These are phyloP conservation scores for Orestias chungarensis DNA, from an alignment of 2,797 vertebrate species.

Conservation along the genomic window DNA sequence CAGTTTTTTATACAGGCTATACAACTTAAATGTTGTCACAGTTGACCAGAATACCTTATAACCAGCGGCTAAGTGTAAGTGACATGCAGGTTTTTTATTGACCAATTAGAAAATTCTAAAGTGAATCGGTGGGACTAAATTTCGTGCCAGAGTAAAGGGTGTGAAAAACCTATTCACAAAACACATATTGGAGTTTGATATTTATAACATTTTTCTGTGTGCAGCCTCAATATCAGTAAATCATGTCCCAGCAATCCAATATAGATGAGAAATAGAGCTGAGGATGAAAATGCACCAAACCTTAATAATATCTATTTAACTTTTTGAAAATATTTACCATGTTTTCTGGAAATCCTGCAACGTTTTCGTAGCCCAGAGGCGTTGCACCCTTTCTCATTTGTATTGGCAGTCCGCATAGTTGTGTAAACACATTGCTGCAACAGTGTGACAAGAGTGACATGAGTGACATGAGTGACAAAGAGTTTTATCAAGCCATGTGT, in stretches of 20 bases:
- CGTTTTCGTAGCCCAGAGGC: not conserved
- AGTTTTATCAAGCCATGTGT: slow-evolving; percentile 6
- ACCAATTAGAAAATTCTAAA: too few relatives aligned
- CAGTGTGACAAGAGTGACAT: slow-evolving; percentile 7
- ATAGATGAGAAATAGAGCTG: not conserved
- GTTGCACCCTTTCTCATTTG: not conserved
- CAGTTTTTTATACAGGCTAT: too few relatives aligned
- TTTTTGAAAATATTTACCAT: not conserved
- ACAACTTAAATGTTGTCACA: too few relatives aligned
- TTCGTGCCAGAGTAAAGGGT: not conserved
- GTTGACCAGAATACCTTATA: too few relatives aligned
- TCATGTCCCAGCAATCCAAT: not conserved
- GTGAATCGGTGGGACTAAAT: not conserved
- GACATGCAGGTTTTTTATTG: too few relatives aligned
- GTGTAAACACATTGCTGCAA: slow-evolving; percentile 16
- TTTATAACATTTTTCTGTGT: too few relatives aligned
- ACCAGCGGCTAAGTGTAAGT: too few relatives aligned
- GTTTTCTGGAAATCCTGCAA: not conserved
- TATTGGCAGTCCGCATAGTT: slow-evolving; percentile 18
- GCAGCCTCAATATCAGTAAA: not conserved
- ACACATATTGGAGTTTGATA: not conserved
- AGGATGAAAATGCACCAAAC: not conserved
- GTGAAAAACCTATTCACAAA: not conserved
- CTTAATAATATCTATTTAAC: not conserved
- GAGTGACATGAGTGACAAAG: slow-evolving; percentile 9